These are phyloP conservation scores for Campoletis sonorensis DNA, from an alignment of 1,140 invertebrate genomes.

Conservation along the genomic window DNA sequence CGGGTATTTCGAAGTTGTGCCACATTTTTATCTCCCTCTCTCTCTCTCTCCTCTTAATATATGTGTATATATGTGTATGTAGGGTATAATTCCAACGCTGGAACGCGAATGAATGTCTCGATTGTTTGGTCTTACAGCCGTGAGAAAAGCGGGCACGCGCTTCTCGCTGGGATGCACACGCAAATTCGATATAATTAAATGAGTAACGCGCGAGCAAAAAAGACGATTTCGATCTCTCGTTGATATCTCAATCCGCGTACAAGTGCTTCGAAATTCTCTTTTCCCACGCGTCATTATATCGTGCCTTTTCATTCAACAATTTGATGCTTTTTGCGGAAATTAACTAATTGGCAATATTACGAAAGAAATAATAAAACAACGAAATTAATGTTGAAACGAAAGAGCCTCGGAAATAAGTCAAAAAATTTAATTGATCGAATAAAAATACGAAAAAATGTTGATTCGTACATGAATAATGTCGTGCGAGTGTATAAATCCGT, in stretches of 20 bases:
- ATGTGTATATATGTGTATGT: neutral
- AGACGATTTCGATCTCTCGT: constrained; percentile 19
- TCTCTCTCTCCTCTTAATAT: neutral
- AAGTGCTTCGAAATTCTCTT: neutral
- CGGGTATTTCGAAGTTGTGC: constrained; percentile 19
- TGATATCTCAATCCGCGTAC: neutral
- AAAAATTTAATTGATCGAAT: neutral
- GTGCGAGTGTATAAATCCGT: neutral
- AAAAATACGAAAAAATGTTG: neutral
- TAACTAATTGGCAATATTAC: too few relatives aligned
- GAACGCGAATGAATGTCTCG: constrained; percentile 69
- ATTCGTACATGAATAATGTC: neutral
- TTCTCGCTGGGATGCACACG: constrained; percentile 48
- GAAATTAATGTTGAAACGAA: too few relatives aligned
- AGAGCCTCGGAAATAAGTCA: too few relatives aligned
- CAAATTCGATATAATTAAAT: constrained; percentile 69
- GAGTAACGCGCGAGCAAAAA: constrained; percentile 47
- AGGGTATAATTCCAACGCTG: constrained; percentile 7
- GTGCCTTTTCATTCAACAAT: neutral
- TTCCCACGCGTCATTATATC: constrained; percentile 6
- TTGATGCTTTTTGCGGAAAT: too few relatives aligned
- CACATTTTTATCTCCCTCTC: neutral
- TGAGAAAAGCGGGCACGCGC: constrained; percentile 66
- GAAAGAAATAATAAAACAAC: too few relatives aligned
- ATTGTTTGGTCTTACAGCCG: constrained; percentile 62